Conservation (phyloP, 2,888 invertebrate species). For the Ptychoptera contaminata region DNA sequence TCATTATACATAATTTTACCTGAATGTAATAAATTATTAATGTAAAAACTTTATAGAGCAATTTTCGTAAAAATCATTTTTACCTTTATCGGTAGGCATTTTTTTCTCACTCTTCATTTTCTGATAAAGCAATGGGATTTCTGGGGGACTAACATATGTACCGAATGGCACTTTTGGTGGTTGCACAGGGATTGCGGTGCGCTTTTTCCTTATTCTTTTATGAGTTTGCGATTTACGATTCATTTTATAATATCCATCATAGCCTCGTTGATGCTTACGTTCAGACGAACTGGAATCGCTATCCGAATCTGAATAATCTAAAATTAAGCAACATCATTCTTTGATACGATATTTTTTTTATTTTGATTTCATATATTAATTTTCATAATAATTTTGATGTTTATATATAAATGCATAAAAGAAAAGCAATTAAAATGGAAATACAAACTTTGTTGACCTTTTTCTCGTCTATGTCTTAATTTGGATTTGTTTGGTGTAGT, state of each 20-base stretch:
- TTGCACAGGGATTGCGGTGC: slow-evolving; percentile 68
- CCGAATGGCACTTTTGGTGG: slow-evolving; percentile 65
- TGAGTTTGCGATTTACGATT: slow-evolving; percentile 52
- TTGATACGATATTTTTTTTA: too few relatives aligned
- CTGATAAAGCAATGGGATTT: slow-evolving; percentile 41
- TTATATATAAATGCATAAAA: not conserved
- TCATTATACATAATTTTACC: slow-evolving; percentile 16
- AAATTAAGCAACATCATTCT: too few relatives aligned
- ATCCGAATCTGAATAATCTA: slow-evolving; percentile 78
- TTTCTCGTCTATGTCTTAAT: slow-evolving; percentile 43
- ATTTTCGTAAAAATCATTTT: not conserved
- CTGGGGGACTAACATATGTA: slow-evolving; percentile 48
- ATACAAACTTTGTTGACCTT: slow-evolving; percentile 44
- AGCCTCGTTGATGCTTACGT: slow-evolving; percentile 35
- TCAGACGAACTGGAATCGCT: slow-evolving; percentile 49
- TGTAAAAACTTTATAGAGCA: not conserved
- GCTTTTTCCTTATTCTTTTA: slow-evolving; percentile 56
- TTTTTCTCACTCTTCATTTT: slow-evolving; percentile 20
- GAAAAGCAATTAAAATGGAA: not conserved
- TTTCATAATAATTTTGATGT: not conserved
- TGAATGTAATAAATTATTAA: slow-evolving; percentile 1
- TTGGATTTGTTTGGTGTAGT: slow-evolving; percentile 42
- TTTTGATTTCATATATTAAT: not conserved
- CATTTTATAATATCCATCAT: slow-evolving; percentile 45
- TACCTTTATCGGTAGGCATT: slow-evolving; percentile 23